A percentile compares a stretch with the other conserved stretches of the same genome.
Conservation (phyloP, 2,888 invertebrate species). For the Hypomecis punctinalis region DNA sequence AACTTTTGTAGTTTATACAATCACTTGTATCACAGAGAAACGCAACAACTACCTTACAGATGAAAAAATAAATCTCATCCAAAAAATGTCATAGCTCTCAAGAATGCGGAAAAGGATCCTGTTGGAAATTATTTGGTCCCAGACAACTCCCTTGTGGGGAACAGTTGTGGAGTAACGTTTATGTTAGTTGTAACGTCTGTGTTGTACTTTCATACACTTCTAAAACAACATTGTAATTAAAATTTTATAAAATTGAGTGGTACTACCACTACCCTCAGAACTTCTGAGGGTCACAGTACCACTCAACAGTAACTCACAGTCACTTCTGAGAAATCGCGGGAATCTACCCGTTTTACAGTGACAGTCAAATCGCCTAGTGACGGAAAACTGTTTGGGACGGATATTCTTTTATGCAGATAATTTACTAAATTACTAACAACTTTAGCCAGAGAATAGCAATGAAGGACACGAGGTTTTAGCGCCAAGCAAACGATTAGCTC, state of each 20-base stretch:
- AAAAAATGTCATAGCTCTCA: not conserved
- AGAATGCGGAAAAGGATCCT: conserved; percentile 14
- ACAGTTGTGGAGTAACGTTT: conserved; percentile 14
- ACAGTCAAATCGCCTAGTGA: not conserved
- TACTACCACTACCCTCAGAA: not conserved
- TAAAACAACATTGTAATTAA: conserved; percentile 1
- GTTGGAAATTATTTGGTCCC: conserved; percentile 7
- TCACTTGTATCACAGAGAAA: not conserved
- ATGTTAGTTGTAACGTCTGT: conserved; percentile 9
- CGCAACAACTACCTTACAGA: not conserved
- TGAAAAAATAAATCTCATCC: not conserved
- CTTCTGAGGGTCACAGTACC: no score
- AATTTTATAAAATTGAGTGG: not conserved
- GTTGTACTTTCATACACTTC: not conserved
- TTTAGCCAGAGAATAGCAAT: no score
- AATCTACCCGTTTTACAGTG: no score
- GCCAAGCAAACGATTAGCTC: no score
- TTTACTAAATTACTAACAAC: no score
- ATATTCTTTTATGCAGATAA: no score
- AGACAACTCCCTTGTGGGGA: conserved; percentile 12
- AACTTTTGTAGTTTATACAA: no score
- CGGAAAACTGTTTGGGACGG: not conserved
- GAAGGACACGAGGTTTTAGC: no score
- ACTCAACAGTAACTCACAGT: no score
- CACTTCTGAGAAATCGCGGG: no score